Percentiles rank a stretch among this genome's conserved stretches.
These are phyloP conservation scores for Gobiocypris rarus DNA, from an alignment of 2,113 vertebrate species.

Conservation along the genomic window DNA sequence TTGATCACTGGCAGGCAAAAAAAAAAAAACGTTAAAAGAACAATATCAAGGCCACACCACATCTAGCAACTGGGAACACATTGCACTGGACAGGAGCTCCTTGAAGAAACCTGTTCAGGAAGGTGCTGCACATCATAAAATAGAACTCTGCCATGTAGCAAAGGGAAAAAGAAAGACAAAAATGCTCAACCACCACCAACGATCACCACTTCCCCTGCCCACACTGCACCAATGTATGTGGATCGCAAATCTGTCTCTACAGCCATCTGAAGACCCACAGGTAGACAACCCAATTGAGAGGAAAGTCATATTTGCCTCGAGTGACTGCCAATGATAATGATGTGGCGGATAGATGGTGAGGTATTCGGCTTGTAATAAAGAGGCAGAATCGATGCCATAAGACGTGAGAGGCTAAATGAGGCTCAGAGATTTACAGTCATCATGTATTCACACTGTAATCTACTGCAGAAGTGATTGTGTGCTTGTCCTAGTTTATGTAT, in stretches of 20 bases:
- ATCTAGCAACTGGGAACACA: not conserved
- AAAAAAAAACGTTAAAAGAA: not conserved
- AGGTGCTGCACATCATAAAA: no score
- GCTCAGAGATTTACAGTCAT: not conserved
- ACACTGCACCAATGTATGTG: no score
- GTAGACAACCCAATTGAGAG: no score
- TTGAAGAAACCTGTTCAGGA: no score
- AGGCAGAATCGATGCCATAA: not conserved
- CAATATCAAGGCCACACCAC: not conserved
- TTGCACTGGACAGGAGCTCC: no score
- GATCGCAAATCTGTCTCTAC: no score
- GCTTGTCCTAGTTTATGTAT: not conserved
- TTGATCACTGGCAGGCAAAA: not conserved
- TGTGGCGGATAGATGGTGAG: not conserved
- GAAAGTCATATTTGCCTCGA: no score
- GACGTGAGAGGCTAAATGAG: not conserved
- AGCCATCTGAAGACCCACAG: no score
- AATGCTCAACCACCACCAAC: not conserved
- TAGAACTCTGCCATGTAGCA: no score
- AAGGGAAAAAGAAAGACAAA: not conserved
- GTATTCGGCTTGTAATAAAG: not conserved
- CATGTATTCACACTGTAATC: not conserved
- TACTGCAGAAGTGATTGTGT: constrained; percentile 13
- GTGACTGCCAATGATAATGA: no score
- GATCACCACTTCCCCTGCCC: no score